Percentiles rank a stretch among this genome's conserved stretches.
Evolutionary conservation across 1,140 invertebrate species (phyloP).

Genomic region (Spodoptera litura): DNA sequence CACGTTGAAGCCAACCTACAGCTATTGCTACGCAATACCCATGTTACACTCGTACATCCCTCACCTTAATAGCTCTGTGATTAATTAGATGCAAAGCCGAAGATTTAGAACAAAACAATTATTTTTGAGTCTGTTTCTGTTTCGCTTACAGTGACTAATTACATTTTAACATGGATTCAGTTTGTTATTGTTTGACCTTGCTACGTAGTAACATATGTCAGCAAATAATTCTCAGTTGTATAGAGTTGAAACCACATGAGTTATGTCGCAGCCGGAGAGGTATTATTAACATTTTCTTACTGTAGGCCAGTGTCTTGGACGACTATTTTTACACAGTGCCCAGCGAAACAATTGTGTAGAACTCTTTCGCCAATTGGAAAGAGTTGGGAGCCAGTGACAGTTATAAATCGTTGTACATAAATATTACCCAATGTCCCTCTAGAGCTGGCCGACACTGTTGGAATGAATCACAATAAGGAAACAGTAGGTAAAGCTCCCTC

Average conservation of each 20-base stretch:
- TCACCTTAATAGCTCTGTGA: neutral
- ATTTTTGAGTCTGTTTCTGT: neutral
- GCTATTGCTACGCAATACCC: no score
- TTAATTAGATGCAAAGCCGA: neutral
- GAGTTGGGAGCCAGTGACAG: conserved; percentile 67
- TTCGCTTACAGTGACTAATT: neutral
- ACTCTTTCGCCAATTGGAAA: conserved; percentile 76
- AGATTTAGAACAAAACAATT: neutral
- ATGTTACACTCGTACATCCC: no score
- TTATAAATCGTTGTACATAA: conserved; percentile 71
- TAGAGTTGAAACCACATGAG: conserved; percentile 55
- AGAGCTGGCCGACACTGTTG: conserved; percentile 28
- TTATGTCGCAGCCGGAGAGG: conserved; percentile 62
- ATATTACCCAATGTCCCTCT: conserved; percentile 56
- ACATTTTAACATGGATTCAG: conserved; percentile 15
- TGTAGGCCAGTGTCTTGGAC: conserved; percentile 65
- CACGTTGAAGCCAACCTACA: neutral
- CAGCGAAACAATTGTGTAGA: conserved; percentile 69
- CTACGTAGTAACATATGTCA: conserved; percentile 29
- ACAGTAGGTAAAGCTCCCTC: conserved; percentile 34
- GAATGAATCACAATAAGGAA: conserved; percentile 52
- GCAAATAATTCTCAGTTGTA: conserved; percentile 35
- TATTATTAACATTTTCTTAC: conserved; percentile 70
- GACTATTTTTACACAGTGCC: conserved; percentile 70
- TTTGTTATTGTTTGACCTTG: conserved; percentile 22